Percentiles rank a stretch among this genome's conserved stretches.
These are phyloP conservation scores for Netelia fuscicornis DNA, from an alignment of 2,888 invertebrate genomes.

Conservation along the genomic window DNA sequence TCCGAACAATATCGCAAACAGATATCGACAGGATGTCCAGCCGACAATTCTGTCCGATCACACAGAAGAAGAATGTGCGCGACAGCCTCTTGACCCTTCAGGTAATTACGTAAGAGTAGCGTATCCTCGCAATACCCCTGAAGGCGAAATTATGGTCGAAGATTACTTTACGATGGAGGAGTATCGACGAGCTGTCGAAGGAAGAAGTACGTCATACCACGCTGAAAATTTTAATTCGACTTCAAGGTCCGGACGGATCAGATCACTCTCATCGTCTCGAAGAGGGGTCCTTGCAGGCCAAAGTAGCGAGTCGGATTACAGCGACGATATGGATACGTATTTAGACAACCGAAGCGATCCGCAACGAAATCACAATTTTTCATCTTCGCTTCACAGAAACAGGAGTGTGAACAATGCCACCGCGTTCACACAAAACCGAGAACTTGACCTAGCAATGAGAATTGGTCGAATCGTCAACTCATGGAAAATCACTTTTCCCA, in stretches of 20 bases:
- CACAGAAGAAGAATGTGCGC: background rate
- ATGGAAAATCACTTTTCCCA: too few relatives aligned
- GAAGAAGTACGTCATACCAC: background rate
- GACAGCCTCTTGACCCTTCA: background rate
- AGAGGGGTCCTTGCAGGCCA: background rate
- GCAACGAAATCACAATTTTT: background rate
- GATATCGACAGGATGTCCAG: background rate
- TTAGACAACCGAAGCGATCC: background rate
- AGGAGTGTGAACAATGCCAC: background rate
- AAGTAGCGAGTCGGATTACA: background rate
- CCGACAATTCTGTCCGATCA: background rate
- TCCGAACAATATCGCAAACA: background rate
- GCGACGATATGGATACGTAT: background rate
- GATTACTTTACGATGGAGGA: background rate
- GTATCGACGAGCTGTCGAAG: background rate
- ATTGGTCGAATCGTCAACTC: too few relatives aligned
- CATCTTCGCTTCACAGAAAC: background rate
- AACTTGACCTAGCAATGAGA: background rate
- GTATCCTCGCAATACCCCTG: background rate
- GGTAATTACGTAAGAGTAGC: background rate
- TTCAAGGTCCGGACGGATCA: background rate
- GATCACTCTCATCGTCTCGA: background rate
- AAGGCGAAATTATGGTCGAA: background rate
- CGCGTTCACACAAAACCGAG: background rate
- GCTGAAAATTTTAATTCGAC: background rate